Base-by-base conservation (phyloP, 1,140 invertebrate species). In the Parasteatoda tepidariorum region DNA sequence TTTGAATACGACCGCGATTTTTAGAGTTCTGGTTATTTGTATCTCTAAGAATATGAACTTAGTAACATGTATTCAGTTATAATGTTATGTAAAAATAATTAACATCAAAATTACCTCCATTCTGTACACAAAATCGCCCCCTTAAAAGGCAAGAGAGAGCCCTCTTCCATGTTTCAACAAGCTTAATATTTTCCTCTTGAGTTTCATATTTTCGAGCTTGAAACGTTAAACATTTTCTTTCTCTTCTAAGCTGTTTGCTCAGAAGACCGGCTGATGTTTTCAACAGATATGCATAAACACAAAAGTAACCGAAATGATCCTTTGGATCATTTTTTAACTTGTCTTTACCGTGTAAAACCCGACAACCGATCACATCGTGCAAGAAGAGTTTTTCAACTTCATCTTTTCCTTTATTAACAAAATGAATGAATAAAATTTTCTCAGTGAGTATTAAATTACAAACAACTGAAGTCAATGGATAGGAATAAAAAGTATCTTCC, bases 271-370 rank as follows among this genome's bases (percentile, higher is more conserved):
- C 87, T 87, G 87, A 93, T 6, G 68, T 94, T 86, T 94, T 94
- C 84, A 95, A 88, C 59, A 93, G 92, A 88, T 96, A 96, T 0
- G 95, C 93, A 88, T 96, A 97, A 85, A 97, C 92, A 87, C 95
- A 95, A 6, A 97, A 90, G 90, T 95, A 96, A 15, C 75, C 83
- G 33, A 33, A 85, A 33, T 33, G 13, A 33, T 81, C 76, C 9
- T 26, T 26, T 7, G 76, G 28, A 31, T 74, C 64, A 26, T 13
- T 48, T 66, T 64, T 73, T 1, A 33, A 54, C 31, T 74, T 74
- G 5, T 41, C 33, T 59, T 68, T 84, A 9, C 57, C 66, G 2
- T 67, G 62, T 64, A 84, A 85, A 67, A 84, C 86, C 57, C 87
- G 87, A 85, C 89, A 89, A 22, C 89, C 89, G 5, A 88, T 82